phyloP scores from a whole-genome alignment of 2,797 vertebrate genomes.

The Phoeniculus purpureus region DNA sequence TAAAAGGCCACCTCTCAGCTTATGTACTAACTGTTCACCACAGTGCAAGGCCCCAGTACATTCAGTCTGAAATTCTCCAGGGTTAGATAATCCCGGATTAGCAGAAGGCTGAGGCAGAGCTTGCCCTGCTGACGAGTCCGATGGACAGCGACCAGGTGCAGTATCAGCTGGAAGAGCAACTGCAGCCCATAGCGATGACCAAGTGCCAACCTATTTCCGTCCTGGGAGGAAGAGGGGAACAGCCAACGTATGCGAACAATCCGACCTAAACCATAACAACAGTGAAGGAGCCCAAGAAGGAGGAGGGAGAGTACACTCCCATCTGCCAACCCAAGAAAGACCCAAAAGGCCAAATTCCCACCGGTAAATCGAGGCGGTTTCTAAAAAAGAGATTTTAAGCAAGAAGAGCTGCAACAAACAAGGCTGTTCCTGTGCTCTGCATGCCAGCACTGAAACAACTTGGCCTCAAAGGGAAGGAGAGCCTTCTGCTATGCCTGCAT shows the following conservation, averaged over 20 bases:
- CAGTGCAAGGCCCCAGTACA: background rate
- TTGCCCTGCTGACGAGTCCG: background rate
- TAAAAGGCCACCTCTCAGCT: background rate
- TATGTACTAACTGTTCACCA: background rate
- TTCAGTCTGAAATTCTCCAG: background rate
- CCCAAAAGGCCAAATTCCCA: background rate
- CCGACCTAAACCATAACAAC: background rate
- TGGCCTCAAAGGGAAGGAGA: background rate
- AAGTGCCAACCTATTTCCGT: conserved; percentile 7
- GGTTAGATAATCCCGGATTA: background rate
- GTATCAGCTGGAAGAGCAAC: conserved; percentile 40
- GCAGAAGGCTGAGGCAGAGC: background rate
- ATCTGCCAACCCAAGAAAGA: background rate
- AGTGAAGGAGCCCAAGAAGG: background rate
- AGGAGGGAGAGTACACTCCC: background rate
- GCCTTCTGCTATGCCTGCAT: background rate
- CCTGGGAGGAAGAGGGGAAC: background rate
- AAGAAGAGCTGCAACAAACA: background rate
- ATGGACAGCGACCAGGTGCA: conserved; percentile 50
- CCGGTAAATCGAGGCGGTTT: accelerated
- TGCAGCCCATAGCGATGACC: background rate
- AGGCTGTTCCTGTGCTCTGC: background rate
- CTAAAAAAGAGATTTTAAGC: background rate
- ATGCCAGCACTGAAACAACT: background rate
- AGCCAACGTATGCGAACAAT: background rate